Base-by-base conservation (phyloP, 2,113 vertebrate species). In the Larimichthys crocea region DNA sequence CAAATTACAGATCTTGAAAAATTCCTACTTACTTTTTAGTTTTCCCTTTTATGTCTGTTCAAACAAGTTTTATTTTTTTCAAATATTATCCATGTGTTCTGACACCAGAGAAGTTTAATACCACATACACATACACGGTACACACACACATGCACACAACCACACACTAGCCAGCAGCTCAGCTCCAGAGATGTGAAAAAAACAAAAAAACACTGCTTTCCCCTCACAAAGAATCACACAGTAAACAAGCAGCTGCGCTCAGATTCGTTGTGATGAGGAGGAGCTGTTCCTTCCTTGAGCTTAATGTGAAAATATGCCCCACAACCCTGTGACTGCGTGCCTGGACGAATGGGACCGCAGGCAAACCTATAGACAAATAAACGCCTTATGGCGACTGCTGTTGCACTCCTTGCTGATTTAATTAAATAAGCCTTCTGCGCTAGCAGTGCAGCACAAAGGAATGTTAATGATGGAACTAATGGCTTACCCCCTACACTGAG, bases 371-470 rank as follows among this genome's bases (percentile, higher is more conserved):
- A 84, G 82, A 88, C 79, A 84, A 79, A 88, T n/a, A 87, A 77
- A 90, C 22, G 85, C 89, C 92, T 93, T 46, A 69, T 88, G 91
- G 93, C 89, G 52, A 85, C 84, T 65, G 83, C 76, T 88, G 85
- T 83, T 74, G 67, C 52, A 3, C 86, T 91, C 57, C 70, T 80
- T 50, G 24, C 88, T 92, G 87, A 94, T 94, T 93, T 91, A 92
- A 95, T 94, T 94, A 94, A 90, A 83, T 73, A 44, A 74, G 90
- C 86, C 87, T 84, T 86, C 80, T 91, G 91, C 87, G 85, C 87
- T 73, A 48, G 81, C 74, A 71, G 73, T n/a, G 64, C 88, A 68
- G 84, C 80, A 84, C 87, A 80, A 88, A 92, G 87, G 65, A 79
- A 85, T 60, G 79, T 64, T 92, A 88, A 92, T 89, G 86, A 89